Evolutionary conservation across 2,113 vertebrate species (phyloP), one percentile per base, ranked within the genome.

Genomic region (Myotis lucifugus): DNA sequence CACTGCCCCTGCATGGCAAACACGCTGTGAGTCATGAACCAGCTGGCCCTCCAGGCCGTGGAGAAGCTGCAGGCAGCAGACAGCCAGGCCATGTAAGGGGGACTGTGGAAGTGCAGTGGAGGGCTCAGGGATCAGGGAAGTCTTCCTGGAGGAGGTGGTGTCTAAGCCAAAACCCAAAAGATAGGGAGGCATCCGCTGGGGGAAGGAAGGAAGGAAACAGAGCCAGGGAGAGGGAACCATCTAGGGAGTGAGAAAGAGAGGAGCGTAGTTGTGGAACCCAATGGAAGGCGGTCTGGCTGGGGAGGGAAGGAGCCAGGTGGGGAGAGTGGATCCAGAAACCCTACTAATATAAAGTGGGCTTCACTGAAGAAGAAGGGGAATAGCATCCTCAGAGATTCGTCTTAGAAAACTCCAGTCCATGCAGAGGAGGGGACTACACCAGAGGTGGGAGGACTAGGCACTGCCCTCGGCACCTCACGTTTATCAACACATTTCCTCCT

Each of bases 41-140:
- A 25, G 15, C 40, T 14, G 27, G 0, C 23, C 29, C 12, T 0
- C 34, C 10, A 48, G 29, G 15, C 23, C 15, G 2, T 6, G 1
- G 72, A 46, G 23, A 48, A 21, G 17, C 21, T 8, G 1, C 40
- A 69, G 69, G 23, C 11, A 78, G 13, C 37, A n/a, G 66, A 52
- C 25, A 4, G 29, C 56, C 10, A 1, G 2, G 37, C 23, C 77
- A 5, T 2, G 7, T 14, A 19, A 8, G 2, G 15, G 59, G 54
- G 23, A 18, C 79, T 0, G 0, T 21, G n/a, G 34, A 2, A 37
- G 18, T 3, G 10, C 14, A 29, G 61, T 5, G 10, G 37, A 34
- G 67, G 74, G 48, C 10, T 3, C 5, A 25, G 52, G 14, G 29
- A 46, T 59, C 64, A 64, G 54, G 42, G 79, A 21, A 29, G 72